Percentiles rank a stretch among this genome's conserved stretches.
Evolutionary conservation across 2,113 vertebrate genomes (phyloP).

Genomic region (Bombycilla garrulus): DNA sequence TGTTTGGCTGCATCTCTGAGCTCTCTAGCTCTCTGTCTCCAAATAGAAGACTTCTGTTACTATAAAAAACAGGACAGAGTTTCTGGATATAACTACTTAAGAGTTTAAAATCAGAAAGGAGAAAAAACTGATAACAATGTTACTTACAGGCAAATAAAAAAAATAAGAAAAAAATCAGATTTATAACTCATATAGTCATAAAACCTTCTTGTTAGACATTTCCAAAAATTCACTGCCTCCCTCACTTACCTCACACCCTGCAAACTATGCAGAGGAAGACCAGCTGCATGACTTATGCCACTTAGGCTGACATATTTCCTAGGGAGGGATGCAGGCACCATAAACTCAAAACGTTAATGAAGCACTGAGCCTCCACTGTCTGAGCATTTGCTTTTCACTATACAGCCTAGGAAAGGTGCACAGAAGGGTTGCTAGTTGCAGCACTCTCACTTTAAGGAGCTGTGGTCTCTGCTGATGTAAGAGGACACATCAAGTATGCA

Average conservation of each 20-base stretch:
- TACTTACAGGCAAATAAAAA: not conserved
- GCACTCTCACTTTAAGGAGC: not conserved
- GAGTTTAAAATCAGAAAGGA: not conserved
- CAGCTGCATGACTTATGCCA: not conserved
- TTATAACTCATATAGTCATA: too few species aligned
- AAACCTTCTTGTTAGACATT: not conserved
- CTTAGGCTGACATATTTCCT: not conserved
- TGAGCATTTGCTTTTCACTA: not conserved
- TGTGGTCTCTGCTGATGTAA: not conserved
- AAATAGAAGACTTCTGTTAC: not conserved
- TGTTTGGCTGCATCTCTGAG: not conserved
- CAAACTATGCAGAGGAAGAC: not conserved
- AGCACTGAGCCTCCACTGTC: not conserved
- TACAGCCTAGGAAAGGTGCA: not conserved
- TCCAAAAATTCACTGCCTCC: not conserved
- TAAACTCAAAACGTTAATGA: not conserved
- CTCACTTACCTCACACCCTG: not conserved
- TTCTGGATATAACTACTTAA: not conserved
- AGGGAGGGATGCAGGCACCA: not conserved
- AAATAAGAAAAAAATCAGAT: fast-evolving
- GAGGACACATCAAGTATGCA: not conserved
- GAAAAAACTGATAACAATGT: not conserved
- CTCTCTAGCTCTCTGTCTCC: not conserved
- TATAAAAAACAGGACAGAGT: not conserved
- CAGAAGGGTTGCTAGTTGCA: not conserved